Conservation (phyloP, 2,797 vertebrate species). For the Hemitrygon akajei region DNA sequence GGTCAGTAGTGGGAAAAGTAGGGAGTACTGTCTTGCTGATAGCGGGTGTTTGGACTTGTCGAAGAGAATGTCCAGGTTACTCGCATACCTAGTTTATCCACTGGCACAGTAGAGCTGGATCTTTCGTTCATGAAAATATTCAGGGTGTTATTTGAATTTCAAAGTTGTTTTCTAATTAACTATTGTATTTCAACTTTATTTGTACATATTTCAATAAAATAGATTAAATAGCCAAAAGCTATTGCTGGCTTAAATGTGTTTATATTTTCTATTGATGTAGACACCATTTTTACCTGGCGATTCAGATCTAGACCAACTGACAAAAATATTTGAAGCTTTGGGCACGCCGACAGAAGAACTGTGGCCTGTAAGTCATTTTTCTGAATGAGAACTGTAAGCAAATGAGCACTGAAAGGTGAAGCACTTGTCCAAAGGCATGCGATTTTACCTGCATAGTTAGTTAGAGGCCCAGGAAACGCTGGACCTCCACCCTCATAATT, state of each 20-base stretch:
- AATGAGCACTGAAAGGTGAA: not conserved
- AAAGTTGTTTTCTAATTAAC: not conserved
- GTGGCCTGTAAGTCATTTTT: constrained; percentile 76
- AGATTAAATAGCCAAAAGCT: not conserved
- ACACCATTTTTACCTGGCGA: constrained; percentile 93
- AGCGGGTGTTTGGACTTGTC: no score
- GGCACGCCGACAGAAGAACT: constrained; percentile 89
- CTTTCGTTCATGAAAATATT: not conserved
- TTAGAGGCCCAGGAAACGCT: no score
- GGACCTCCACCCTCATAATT: not conserved
- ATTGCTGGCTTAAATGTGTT: not conserved
- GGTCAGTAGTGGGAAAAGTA: no score
- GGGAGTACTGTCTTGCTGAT: no score
- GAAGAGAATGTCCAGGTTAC: no score
- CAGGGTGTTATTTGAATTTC: not conserved
- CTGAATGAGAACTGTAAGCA: not conserved
- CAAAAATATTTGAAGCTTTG: constrained; percentile 92
- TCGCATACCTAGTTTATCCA: not conserved
- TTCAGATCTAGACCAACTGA: constrained; percentile 91
- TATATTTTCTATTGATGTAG: constrained; percentile 51
- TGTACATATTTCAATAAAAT: not conserved
- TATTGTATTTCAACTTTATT: not conserved
- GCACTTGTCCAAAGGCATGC: not conserved
- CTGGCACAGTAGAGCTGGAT: not conserved
- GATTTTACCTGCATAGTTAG: not conserved